Conservation (phyloP, 2,113 vertebrate species). For the Tenrec ecaudatus region DNA sequence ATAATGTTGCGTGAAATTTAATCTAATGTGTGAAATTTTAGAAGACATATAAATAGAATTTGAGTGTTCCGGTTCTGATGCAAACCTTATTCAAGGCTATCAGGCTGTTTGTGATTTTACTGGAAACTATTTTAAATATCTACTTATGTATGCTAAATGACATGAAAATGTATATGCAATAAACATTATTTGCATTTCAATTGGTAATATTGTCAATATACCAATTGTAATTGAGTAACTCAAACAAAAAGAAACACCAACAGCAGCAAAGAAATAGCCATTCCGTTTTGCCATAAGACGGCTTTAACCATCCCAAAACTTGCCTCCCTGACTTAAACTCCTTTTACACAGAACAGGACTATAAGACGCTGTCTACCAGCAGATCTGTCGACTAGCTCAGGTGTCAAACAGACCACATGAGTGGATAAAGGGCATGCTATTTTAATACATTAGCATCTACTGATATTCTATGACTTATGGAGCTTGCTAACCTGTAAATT, state of each 20-base stretch:
- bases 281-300: neutral
- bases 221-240: neutral
- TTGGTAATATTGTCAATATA: neutral
- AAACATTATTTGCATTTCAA: neutral
- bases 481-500: too few species aligned
- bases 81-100: neutral
- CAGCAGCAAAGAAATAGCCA: neutral
- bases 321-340: too few species aligned
- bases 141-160: neutral
- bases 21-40: slow-evolving; percentile 43
- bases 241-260: neutral
- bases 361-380: neutral
- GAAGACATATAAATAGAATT: slow-evolving; percentile 30
- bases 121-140: neutral
- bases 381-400: neutral
- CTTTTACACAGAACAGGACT: neutral
- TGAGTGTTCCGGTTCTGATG: slow-evolving; percentile 24
- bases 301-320: neutral
- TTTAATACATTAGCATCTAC: too few species aligned
- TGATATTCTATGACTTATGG: too few species aligned
- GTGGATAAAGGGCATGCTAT: too few species aligned
- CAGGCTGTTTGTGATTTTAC: neutral
- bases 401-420: too few species aligned
- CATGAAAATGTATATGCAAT: neutral
- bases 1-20: slow-evolving; percentile 39